Evolutionary conservation across 2,113 vertebrate species (phyloP).

Genomic region (Apus apus): DNA sequence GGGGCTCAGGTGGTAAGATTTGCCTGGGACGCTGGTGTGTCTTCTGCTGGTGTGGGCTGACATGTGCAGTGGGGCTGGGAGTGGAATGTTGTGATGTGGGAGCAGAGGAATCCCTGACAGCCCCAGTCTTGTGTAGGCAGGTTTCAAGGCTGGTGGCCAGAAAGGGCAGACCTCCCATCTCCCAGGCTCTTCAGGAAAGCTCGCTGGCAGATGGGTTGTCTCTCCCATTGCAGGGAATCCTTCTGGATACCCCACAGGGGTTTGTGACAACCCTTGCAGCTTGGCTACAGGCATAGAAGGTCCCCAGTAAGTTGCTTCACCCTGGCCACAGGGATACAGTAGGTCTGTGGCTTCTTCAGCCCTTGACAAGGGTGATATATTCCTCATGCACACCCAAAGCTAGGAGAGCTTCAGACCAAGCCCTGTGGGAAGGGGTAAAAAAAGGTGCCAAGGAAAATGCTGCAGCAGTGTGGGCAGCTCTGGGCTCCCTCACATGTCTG

Average conservation of each 20-base stretch:
- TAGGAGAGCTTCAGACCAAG: background rate
- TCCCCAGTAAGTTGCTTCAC: background rate
- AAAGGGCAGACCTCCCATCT: background rate
- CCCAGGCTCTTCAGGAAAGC: background rate
- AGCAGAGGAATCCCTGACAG: background rate
- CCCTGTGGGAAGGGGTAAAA: background rate
- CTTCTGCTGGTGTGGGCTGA: background rate
- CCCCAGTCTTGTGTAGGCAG: background rate
- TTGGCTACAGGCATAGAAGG: background rate
- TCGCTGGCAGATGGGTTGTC: background rate
- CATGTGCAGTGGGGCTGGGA: background rate
- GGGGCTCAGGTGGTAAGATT: background rate
- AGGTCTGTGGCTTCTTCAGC: background rate
- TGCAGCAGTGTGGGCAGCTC: background rate
- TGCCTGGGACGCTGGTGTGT: background rate
- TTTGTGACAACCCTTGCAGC: background rate
- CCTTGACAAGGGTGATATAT: background rate
- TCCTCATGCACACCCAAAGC: background rate
- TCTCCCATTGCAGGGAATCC: background rate
- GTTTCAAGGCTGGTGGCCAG: background rate
- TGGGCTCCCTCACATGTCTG: background rate
- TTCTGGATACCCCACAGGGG: accelerated
- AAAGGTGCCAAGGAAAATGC: background rate
- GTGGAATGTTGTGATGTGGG: background rate
- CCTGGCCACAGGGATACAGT: accelerated